Evolutionary conservation across 2,113 vertebrate genomes (phyloP).

Genomic region (Oryzias curvinotus): DNA sequence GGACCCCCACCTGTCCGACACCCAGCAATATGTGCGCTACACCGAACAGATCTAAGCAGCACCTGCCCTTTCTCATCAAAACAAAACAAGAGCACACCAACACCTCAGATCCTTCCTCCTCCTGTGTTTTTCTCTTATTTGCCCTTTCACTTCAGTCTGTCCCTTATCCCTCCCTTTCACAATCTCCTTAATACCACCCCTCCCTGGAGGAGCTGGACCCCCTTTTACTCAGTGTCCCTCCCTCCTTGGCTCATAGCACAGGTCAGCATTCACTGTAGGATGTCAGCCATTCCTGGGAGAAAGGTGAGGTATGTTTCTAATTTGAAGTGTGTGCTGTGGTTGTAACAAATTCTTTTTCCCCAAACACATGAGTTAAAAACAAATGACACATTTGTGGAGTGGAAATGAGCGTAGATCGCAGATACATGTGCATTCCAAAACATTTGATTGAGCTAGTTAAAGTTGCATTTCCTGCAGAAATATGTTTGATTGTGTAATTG

Average conservation of each 20-base stretch:
- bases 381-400: background rate
- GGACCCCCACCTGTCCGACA: constrained; percentile 68
- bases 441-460: too few relatives aligned
- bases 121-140: constrained; percentile 76
- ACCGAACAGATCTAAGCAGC: constrained; percentile 19
- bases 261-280: constrained; percentile 82
- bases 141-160: constrained; percentile 67
- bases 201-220: constrained; percentile 69
- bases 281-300: constrained; percentile 91
- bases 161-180: constrained; percentile 56
- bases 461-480: too few relatives aligned
- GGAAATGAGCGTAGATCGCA: too few relatives aligned
- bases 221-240: constrained; percentile 37
- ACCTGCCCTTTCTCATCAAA: constrained; percentile 28
- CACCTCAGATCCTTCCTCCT: constrained; percentile 64
- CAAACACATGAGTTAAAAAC: constrained; percentile 16
- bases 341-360: background rate
- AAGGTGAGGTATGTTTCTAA: constrained; percentile 76
- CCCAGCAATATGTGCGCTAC: constrained; percentile 36
- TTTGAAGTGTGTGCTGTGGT: constrained; percentile 22
- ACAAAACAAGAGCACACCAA: constrained; percentile 23
- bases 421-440: too few relatives aligned
- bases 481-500: too few relatives aligned
- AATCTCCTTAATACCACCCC: constrained; percentile 65
- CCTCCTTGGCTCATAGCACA: constrained; percentile 70